Conservation (phyloP, 2,888 invertebrate genomes). For the Parascotia fuliginaria region DNA sequence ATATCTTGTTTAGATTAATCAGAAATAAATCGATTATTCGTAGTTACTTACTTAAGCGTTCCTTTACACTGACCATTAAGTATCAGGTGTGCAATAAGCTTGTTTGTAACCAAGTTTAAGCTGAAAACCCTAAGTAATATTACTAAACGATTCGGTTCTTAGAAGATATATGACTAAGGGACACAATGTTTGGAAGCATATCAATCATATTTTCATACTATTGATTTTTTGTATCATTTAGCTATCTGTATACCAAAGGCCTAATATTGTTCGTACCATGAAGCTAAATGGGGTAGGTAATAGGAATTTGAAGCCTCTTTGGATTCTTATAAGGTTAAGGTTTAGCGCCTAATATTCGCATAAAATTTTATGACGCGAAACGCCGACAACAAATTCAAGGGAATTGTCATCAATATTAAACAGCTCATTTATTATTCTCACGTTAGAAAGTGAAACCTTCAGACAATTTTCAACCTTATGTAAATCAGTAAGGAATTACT, state of each 20-base stretch:
- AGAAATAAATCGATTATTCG: too few relatives aligned
- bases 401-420: not conserved
- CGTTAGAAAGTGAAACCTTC: too few relatives aligned
- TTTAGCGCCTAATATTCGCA: not conserved
- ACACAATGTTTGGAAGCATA: slow-evolving; percentile 24
- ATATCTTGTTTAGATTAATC: too few relatives aligned
- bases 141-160: slow-evolving; percentile 4
- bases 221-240: slow-evolving; percentile 15
- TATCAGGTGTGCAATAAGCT: too few relatives aligned
- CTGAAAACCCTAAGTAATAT: too few relatives aligned
- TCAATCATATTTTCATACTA: slow-evolving; percentile 41
- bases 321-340: not conserved
- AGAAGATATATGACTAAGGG: slow-evolving; percentile 28
- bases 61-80: too few relatives aligned
- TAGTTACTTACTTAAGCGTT: too few relatives aligned
- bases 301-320: not conserved
- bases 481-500: too few relatives aligned
- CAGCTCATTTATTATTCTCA: too few relatives aligned
- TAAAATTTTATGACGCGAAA: not conserved
- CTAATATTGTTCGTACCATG: not conserved
- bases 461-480: too few relatives aligned
- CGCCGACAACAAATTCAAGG: not conserved
- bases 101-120: too few relatives aligned
- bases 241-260: slow-evolving; percentile 33
- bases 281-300: not conserved